A percentile compares a stretch with the other conserved stretches of the same genome.
These are phyloP conservation scores for Elaphurus davidianus DNA, from an alignment of 2,113 vertebrate genomes.

Conservation along the genomic window DNA sequence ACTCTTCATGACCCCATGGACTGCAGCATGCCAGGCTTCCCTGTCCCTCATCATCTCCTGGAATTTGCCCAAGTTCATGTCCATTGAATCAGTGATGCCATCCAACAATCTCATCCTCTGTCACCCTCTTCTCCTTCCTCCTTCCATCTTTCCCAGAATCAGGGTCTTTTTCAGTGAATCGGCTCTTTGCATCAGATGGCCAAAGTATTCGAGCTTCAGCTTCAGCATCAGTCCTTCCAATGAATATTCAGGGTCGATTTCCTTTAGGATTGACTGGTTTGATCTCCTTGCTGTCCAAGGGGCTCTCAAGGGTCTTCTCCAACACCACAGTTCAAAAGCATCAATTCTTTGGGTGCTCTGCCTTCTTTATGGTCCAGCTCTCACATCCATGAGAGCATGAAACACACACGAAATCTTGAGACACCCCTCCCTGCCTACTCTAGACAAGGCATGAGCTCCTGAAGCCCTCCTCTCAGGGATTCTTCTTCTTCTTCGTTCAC, in stretches of 20 bases:
- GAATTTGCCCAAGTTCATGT: neutral
- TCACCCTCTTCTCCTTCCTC: neutral
- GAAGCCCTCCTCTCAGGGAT: neutral
- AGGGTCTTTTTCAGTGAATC: neutral
- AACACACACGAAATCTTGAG: neutral
- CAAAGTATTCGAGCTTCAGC: neutral
- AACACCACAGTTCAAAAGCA: neutral
- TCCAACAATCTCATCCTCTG: neutral
- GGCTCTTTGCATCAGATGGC: neutral
- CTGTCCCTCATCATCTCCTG: neutral
- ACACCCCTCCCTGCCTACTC: neutral
- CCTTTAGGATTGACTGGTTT: neutral
- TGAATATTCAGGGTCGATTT: neutral
- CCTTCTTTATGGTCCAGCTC: neutral
- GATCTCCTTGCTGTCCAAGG: neutral
- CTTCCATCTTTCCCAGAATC: neutral
- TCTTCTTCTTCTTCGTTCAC: neutral
- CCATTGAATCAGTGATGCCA: neutral
- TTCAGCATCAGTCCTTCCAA: neutral
- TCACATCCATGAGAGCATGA: neutral
- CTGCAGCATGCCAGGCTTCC: neutral
- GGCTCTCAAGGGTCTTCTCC: neutral
- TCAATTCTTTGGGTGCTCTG: neutral
- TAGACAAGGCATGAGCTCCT: neutral
- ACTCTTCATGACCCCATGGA: neutral